phyloP scores from a whole-genome alignment of 37 sponge, comb jelly and placozoan genomes.

The Oscarella lobularis region DNA sequence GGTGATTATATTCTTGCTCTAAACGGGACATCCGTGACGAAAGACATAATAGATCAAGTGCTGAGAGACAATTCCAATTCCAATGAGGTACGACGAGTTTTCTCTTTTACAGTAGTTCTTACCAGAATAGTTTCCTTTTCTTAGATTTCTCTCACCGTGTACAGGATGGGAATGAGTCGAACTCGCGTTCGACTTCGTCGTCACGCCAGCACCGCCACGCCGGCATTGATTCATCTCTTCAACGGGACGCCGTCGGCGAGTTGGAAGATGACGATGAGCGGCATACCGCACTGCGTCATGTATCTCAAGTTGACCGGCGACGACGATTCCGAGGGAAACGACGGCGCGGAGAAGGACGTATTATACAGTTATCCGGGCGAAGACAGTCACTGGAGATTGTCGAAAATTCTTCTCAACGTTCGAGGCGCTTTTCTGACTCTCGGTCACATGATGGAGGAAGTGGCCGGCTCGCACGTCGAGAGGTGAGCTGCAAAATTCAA shows the following conservation, averaged over 20 bases:
- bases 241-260: background rate
- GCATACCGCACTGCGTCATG: background rate
- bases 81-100: too few species aligned
- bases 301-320: background rate
- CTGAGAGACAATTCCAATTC: too few species aligned
- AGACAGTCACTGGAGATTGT: background rate
- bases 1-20: too few species aligned
- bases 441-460: background rate
- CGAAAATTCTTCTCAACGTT: background rate
- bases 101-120: too few species aligned
- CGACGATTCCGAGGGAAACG: background rate
- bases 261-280: background rate
- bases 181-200: background rate
- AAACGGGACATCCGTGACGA: too few species aligned
- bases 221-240: background rate
- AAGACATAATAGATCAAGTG: too few species aligned
- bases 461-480: background rate
- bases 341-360: background rate
- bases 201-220: background rate
- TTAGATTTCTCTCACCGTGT: background rate
- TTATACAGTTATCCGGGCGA: background rate
- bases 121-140: too few species aligned
- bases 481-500: background rate
- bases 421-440: background rate
- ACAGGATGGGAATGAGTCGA: background rate